Conservation (phyloP, 2,888 invertebrate species). For the Eledona agricola region DNA sequence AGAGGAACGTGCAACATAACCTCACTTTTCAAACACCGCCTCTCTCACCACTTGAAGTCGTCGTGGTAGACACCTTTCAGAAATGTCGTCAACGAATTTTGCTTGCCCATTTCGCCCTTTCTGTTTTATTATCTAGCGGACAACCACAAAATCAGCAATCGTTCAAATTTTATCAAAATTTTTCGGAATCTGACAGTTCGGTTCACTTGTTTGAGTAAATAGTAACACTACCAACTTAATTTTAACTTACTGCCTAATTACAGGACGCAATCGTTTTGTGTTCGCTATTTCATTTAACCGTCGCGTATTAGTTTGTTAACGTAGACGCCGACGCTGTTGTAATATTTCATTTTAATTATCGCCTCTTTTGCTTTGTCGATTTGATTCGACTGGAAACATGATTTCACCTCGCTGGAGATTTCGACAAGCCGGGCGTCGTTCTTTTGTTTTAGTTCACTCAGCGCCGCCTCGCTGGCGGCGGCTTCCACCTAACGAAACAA, state of each 20-base stretch:
- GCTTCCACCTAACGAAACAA: slow-evolving; percentile 66
- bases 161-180: slow-evolving; percentile 2
- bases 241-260: neutral
- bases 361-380: slow-evolving; percentile 71
- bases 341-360: slow-evolving; percentile 85
- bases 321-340: slow-evolving; percentile 78
- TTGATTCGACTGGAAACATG: slow-evolving; percentile 72
- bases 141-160: slow-evolving; percentile 3
- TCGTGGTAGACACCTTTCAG: slow-evolving; percentile 31
- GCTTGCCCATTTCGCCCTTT: slow-evolving; percentile 26
- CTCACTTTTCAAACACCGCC: slow-evolving; percentile 23
- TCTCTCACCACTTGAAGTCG: slow-evolving; percentile 34
- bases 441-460: slow-evolving; percentile 67
- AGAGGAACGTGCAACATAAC: slow-evolving; percentile 34
- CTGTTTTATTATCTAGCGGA: neutral
- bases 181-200: too few species aligned
- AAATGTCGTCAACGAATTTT: slow-evolving; percentile 28
- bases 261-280: slow-evolving; percentile 44
- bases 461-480: slow-evolving; percentile 68
- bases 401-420: slow-evolving; percentile 68
- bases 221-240: slow-evolving; percentile 9
- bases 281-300: slow-evolving; percentile 68
- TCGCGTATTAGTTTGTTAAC: slow-evolving; percentile 72
- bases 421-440: slow-evolving; percentile 67
- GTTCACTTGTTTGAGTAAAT: too few species aligned